A percentile compares a stretch with the other conserved stretches of the same genome.
phyloP scores from a whole-genome alignment of 2,797 vertebrate species.

The Spinus olivaceus region DNA sequence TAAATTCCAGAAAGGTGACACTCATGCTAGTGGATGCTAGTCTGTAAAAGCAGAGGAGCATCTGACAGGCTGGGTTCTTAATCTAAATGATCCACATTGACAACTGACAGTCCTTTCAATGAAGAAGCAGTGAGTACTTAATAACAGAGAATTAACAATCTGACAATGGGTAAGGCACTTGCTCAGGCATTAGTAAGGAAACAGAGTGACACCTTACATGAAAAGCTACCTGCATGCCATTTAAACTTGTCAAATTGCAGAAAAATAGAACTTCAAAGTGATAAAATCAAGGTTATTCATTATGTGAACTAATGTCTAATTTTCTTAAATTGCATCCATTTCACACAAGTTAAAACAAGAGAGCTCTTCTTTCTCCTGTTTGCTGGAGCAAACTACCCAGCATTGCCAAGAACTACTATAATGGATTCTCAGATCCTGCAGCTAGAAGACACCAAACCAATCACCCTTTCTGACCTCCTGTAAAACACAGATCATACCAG shows the following conservation, averaged over 20 bases:
- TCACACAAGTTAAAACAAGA: slow-evolving; percentile 62
- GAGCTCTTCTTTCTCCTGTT: slow-evolving; percentile 5
- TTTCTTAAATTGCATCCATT: slow-evolving; percentile 68
- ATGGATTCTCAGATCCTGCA: background rate
- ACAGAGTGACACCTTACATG: slow-evolving; percentile 69
- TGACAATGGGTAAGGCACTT: slow-evolving; percentile 67
- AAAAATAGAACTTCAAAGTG: slow-evolving; percentile 69
- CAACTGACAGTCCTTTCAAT: slow-evolving; percentile 61
- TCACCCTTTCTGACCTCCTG: background rate
- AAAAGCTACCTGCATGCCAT: slow-evolving; percentile 64
- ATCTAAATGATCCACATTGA: slow-evolving; percentile 17
- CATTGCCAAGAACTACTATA: background rate
- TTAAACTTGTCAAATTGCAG: slow-evolving; percentile 71
- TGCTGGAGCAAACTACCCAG: background rate
- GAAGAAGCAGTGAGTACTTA: slow-evolving; percentile 60
- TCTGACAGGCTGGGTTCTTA: slow-evolving; percentile 26
- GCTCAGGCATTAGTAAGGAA: slow-evolving; percentile 72
- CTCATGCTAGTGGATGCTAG: background rate
- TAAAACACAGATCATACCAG: background rate
- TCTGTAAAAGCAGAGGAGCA: background rate
- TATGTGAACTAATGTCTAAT: slow-evolving; percentile 62
- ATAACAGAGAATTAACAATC: slow-evolving; percentile 66
- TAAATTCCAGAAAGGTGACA: background rate
- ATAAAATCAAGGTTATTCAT: slow-evolving; percentile 63
- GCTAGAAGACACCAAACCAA: background rate